Evolutionary conservation across 2,888 invertebrate species (phyloP).

Genomic region (Cephus pulcher): DNA sequence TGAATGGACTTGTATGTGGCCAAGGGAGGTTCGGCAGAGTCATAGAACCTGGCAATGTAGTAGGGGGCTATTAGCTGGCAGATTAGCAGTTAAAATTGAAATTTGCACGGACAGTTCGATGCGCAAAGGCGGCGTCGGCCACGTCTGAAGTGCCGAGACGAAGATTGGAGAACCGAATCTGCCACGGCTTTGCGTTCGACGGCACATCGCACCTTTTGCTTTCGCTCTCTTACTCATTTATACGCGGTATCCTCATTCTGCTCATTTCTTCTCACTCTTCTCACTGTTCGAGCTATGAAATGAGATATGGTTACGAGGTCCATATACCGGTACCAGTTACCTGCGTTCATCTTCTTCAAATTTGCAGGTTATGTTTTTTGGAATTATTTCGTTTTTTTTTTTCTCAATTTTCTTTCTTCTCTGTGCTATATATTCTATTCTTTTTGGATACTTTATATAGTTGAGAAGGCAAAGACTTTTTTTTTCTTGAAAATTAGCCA

Average conservation of each 20-base stretch:
- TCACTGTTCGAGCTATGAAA: constrained; percentile 51
- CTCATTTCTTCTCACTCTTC: constrained; percentile 3
- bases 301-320: constrained; percentile 57
- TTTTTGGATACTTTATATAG: too few species aligned
- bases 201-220: constrained; percentile 30
- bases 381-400: neutral
- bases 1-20: constrained; percentile 28
- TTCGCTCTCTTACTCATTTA: constrained; percentile 24
- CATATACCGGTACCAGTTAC: constrained; percentile 20
- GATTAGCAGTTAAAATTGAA: constrained; percentile 67
- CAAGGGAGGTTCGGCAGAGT: constrained; percentile 13
- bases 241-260: constrained; percentile 14
- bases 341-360: constrained; percentile 37
- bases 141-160: constrained; percentile 64
- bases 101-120: constrained; percentile 66
- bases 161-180: constrained; percentile 63
- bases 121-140: constrained; percentile 69
- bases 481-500: neutral
- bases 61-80: constrained; percentile 63
- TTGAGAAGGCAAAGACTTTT: too few species aligned
- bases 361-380: constrained; percentile 57
- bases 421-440: neutral
- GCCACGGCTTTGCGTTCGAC: constrained; percentile 58
- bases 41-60: neutral
- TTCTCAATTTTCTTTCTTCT: neutral